Base-by-base conservation (phyloP, 2,113 vertebrate genomes). In the Apus apus region DNA sequence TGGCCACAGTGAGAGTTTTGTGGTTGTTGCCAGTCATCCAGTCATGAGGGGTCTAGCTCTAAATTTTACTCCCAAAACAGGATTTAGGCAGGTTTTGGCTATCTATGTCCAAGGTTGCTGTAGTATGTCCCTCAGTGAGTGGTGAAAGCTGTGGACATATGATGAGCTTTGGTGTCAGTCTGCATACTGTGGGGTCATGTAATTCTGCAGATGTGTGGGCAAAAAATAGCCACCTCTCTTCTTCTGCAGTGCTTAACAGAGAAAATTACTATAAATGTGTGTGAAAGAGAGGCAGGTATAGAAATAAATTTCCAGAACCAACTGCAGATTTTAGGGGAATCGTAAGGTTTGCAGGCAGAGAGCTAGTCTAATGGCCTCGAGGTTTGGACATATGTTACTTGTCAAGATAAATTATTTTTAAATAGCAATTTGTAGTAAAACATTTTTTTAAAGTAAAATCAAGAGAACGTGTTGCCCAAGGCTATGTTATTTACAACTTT, bases 111-210 rank as follows among this genome's bases (percentile, higher is more conserved):
- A 19, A 34, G 65, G 13, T 1, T 74, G 30, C 17, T 0, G 0
- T 64, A 34, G 26, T 32, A 21, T 13, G 29, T 65, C 3, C 13
- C 21, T 16, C 25, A 50, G 13, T 27, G 15, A 38, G 50, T 13
- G 19, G 9, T 32, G 9, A 45, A 51, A 81, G 53, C 34, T 5
- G 7, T 21, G 65, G 34, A 32, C 0, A 0, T 13, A 7, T 11
- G 25, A 21, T 73, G 73, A 78, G 15, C 43, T 91, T 77, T 30
- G 40, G 30, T 0, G 0, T 72, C 36, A 23, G 26, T 76, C 29
- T 72, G 3, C 2, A 0, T 57, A 45, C 60, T 75, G 48, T 18
- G 26, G 16, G 5, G 5, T 71, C 19, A 25, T 0, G 0, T 9
- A 20, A 43, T 81, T 89, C 43, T 81, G 43, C 51, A 36, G 27